Evolutionary conservation across 2,113 vertebrate species (phyloP), one percentile per base, ranked within the genome.

Genomic region (Sturnus vulgaris): DNA sequence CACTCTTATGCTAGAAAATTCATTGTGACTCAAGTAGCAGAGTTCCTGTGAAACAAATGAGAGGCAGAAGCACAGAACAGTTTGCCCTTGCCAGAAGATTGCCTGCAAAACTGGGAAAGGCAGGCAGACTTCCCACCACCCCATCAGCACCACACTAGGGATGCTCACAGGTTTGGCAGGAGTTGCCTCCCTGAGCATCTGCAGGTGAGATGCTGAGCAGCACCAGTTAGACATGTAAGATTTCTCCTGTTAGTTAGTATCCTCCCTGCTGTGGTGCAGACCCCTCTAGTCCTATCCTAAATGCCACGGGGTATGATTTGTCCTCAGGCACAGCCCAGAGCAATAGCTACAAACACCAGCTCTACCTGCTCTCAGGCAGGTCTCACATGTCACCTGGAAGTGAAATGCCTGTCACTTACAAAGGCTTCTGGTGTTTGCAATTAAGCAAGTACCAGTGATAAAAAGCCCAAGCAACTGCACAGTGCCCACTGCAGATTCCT

Each of bases 1-100:
- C 21, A 15, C 39, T 86, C 21, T 35, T n/a, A 44, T 0, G 0
- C 57, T 50, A 4, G 1, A 73, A 81, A 72, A 65, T 24, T 56
- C 5, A 3, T 60, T 63, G 70, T n/a, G 24, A 92, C 42, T 64
- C 24, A 31, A 64, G 52, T 2, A 56, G 30, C 27, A 79, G 35
- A 80, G n/a, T 13, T 77, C 35, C n/a, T 59, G 28, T 44, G 53
- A 76, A 63, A 44, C 20, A 82, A 81, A 44, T 1, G 8, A 25
- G 42, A 81, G 37, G 27, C 19, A 80, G 76, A 56, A 50, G 59
- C 37, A 81, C 15, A 61, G 22, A 70, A 72, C 21, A 66, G 52
- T 25, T 33, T 49, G 28, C 9, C 3, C 63, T 70, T 81, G 68
- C 31, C 35, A 20, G 40, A 88, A 65, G 40, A 35, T 1, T 88